Evolutionary conservation across 2,113 vertebrate species (phyloP), one percentile per base, ranked within the genome.

Genomic region (Pluvianellus socialis): DNA sequence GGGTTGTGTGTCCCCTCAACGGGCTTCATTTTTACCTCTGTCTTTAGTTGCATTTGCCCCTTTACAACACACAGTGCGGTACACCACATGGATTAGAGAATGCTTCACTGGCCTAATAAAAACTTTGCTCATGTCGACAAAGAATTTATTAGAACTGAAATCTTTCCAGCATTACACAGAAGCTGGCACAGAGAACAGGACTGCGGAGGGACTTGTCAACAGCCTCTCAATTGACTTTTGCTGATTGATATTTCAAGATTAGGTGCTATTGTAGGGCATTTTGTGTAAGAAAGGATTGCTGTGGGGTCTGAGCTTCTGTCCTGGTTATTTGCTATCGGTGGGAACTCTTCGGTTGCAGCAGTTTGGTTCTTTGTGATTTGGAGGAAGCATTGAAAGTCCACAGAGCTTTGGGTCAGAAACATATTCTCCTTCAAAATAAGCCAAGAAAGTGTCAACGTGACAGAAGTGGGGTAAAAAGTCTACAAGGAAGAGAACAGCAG

Each of bases 141-240:
- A 70, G 84, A 70, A 87, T 91, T 92, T 73, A 61, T 92, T 91
- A n/a, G 56, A 95, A 53, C 53, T 75, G 88, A 94, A 93, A 67
- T 86, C 65, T 90, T 91, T 79, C 49, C 85, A 81, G 79, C 15
- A 10, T 91, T 74, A 59, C 33, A 23, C 44, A 89, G 81, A 66
- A 76, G 35, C 86, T 80, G 62, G 76, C 79, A 61, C 6, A 5
- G 58, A 71, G 63, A 93, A 35, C 12, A 79, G 62, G 73, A 42
- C 38, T 67, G 24, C 38, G 30, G 19, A 70, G 68, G 27, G 19
- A 74, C 75, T 82, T 84, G 94, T 94, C 91, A 80, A 27, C 90
- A 96, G 77, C 63, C 44, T 92, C 82, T 86, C 81, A 89, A 67
- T 66, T 76, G 53, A 56, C 63, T 86, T 92, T 68, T 86, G 75